These are phyloP conservation scores for Drosophila suzukii DNA, from an alignment of 1,140 invertebrate species.

Conservation along the genomic window DNA sequence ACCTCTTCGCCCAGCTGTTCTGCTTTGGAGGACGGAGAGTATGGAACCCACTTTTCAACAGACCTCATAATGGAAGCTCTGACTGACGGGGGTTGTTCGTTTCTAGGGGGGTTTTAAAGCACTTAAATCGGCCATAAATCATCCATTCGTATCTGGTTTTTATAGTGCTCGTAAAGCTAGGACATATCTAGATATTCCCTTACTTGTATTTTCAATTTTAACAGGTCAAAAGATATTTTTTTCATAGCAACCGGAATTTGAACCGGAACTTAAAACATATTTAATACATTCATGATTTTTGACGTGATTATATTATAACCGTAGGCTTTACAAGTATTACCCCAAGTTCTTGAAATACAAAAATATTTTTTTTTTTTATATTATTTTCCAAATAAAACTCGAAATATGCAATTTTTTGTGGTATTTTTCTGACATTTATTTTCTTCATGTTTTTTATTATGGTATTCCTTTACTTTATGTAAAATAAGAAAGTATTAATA, in stretches of 20 bases:
- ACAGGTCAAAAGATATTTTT: too few relatives aligned
- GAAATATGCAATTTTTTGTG: slow-evolving; percentile 9
- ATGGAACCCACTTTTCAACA: neutral
- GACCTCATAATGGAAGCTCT: too few relatives aligned
- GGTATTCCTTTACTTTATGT: slow-evolving; percentile 81
- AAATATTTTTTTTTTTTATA: too few relatives aligned
- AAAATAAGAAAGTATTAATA: slow-evolving; percentile 81
- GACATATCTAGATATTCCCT: too few relatives aligned
- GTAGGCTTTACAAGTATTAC: too few relatives aligned
- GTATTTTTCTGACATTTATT: slow-evolving; percentile 54
- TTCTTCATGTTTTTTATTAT: slow-evolving; percentile 65
- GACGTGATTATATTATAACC: too few relatives aligned
- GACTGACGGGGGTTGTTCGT: neutral
- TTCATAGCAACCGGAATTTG: too few relatives aligned
- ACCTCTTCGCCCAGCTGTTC: slow-evolving; percentile 2
- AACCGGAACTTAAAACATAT: too few relatives aligned
- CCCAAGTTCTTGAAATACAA: too few relatives aligned
- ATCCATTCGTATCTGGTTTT: neutral
- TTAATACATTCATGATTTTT: too few relatives aligned
- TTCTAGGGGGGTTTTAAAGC: neutral
- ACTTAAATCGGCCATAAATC: neutral
- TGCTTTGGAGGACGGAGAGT: neutral
- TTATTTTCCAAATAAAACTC: neutral
- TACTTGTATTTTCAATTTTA: too few relatives aligned
- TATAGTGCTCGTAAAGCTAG: too few relatives aligned